Evolutionary conservation across 2,113 vertebrate species (phyloP), one percentile per base, ranked within the genome.

Genomic region (Phalacrocorax brasilianus): DNA sequence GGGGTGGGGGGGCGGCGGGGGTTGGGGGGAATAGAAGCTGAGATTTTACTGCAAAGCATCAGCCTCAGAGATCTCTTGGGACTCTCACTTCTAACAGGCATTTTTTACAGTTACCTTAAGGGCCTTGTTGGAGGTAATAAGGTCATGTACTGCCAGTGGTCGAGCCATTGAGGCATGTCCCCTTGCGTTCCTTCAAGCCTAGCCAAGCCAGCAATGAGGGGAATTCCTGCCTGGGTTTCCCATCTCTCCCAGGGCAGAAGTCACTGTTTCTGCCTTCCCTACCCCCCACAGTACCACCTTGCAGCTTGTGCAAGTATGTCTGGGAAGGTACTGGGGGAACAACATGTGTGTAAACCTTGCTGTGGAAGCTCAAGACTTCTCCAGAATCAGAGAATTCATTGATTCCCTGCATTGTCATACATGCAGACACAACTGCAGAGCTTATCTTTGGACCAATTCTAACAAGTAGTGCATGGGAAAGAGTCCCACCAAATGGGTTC

Each of bases 371-470:
- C 30, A 88, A 49, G 71, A 4, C 15, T 66, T 73, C 71, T 61
- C 26, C 27, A 50, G n/a, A 32, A 30, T 11, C 4, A 0, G 12
- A 23, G 12, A 47, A 56, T 44, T n/a, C 9, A 6, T 23, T 19
- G 47, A 32, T 73, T 87, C 3, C 16, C 12, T 24, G 10, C 28
- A 14, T 50, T 20, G 2, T 23, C 3, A 2, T 8, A 45, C 12
- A 2, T 0, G 4, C 14, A 14, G 32, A 53, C 0, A 0, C 24
- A 53, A 32, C 28, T 16, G 3, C 9, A 8, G 14, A 68, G 8
- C n/a, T 19, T 32, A 14, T 33, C n/a, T 70, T 17, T 44, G 71
- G 28, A 27, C 8, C 4, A 3, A 2, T 68, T 78, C 44, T 68
- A 62, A 13, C 5, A 12, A 32, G 7, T 44, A 45, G 20, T 28